Percentiles rank a stretch among this genome's conserved stretches.
phyloP scores from a whole-genome alignment of 1,140 invertebrate species.

The Drosophila teissieri region DNA sequence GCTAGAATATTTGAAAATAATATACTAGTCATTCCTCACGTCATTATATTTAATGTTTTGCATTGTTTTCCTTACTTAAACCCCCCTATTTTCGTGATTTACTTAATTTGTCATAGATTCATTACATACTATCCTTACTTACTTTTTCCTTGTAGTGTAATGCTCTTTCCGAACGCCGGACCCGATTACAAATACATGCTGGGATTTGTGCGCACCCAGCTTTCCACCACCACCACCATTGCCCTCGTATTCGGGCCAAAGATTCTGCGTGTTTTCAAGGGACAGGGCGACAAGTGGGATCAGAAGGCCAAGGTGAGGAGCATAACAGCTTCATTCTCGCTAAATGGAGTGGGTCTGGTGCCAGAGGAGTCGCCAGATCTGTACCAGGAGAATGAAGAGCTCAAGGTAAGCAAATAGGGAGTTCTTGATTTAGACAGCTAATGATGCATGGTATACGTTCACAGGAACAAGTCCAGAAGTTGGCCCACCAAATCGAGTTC shows the following conservation, averaged over 20 bases:
- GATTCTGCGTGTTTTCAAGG: slow-evolving; percentile 91
- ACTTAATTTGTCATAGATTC: too few species aligned
- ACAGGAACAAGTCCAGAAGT: slow-evolving; percentile 95
- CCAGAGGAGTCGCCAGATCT: slow-evolving; percentile 92
- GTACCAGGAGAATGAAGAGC: slow-evolving; percentile 95
- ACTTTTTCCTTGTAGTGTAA: slow-evolving; percentile 84
- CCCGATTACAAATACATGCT: slow-evolving; percentile 95
- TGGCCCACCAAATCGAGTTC: slow-evolving; percentile 95
- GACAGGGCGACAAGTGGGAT: slow-evolving; percentile 94
- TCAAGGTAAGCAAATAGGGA: slow-evolving; percentile 87
- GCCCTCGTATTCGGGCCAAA: slow-evolving; percentile 94
- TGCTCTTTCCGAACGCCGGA: slow-evolving; percentile 93
- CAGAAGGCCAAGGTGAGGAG: slow-evolving; percentile 91
- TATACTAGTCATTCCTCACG: too few species aligned
- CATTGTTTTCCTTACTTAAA: too few species aligned
- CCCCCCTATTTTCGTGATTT: too few species aligned
- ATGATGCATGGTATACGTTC: neutral
- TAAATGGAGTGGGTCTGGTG: slow-evolving; percentile 92
- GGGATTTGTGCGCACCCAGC: slow-evolving; percentile 93
- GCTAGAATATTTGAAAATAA: neutral
- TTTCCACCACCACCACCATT: slow-evolving; percentile 94
- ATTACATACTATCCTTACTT: too few species aligned
- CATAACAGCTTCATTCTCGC: slow-evolving; percentile 92
- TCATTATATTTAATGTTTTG: too few species aligned
- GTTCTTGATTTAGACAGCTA: too few species aligned